Evolutionary conservation across 2,113 vertebrate genomes (phyloP), one percentile per base, ranked within the genome.

Genomic region (Fregata magnificens): DNA sequence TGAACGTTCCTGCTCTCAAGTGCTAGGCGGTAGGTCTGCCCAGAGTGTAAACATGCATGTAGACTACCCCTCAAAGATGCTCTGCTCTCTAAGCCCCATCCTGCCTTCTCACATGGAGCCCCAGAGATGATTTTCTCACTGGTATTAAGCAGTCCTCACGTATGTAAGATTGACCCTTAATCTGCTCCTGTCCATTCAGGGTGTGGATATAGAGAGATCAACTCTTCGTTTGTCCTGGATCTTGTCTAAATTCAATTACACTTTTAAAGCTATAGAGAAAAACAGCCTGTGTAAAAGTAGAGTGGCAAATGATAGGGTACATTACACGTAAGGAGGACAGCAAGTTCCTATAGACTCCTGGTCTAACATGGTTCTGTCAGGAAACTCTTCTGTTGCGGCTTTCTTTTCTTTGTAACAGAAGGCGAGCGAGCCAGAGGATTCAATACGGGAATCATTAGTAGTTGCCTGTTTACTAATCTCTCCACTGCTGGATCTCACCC

Each of bases 1-100:
- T 21, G 26, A 38, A 31, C 1, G 0, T 24, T 38, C 47, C 61
- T 3, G 1, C 20, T n/a, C n/a, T 25, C 47, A 15, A 22, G 53
- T 45, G 59, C 66, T 16, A 20, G 36, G 59, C 6, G 4, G 18
- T 17, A 38, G 2, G 9, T 45, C 73, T 63, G 55, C 42, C 55
- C 8, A 3, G 3, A 36, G 21, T 6, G 36, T 31, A 28, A 56
- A 50, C 17, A 21, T 9, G 29, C 42, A 6, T 2, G 7, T 3
- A 66, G 49, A 28, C n/a, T 7, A 3, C 12, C 36, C 22, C 49
- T 40, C 24, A 18, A 8, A 78, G 44, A 26, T 8, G 11, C 16
- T 65, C 49, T 55, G 45, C 20, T 55, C 21, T 29, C 62, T 13
- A 2, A 70, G 36, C 9, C 24, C 36, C 67, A 31, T 31, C 36